These are phyloP conservation scores for Rhimphoctona megacephalus DNA, from an alignment of 2,888 invertebrate species.

Conservation along the genomic window DNA sequence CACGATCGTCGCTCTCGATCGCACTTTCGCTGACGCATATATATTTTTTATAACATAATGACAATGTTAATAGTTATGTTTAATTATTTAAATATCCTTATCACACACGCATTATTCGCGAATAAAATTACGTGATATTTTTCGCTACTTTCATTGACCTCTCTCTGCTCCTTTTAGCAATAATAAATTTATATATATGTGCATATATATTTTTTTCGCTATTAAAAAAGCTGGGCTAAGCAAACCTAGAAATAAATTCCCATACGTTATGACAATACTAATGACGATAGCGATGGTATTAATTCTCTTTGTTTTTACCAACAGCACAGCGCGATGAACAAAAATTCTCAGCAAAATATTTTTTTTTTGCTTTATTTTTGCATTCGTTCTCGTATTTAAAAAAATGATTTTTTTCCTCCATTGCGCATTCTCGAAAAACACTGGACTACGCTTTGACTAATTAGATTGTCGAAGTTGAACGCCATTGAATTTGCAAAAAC, in stretches of 20 bases:
- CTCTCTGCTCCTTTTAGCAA: conserved; percentile 27
- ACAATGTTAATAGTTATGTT: conserved; percentile 43
- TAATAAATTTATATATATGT: conserved; percentile 47
- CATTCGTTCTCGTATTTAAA: not conserved
- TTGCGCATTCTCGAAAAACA: not conserved
- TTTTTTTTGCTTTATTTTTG: not conserved
- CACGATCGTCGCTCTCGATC: conserved; percentile 57
- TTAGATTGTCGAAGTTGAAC: conserved; percentile 66
- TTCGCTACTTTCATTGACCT: conserved; percentile 46
- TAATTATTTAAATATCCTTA: conserved; percentile 27
- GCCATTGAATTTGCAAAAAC: conserved; percentile 30
- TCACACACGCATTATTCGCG: conserved; percentile 42
- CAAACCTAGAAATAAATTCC: conserved; percentile 46
- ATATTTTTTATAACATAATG: conserved; percentile 29
- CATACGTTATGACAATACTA: conserved; percentile 11
- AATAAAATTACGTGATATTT: conserved; percentile 42
- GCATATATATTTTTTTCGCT: conserved; percentile 34
- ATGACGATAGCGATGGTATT: conserved; percentile 7
- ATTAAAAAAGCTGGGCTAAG: conserved; percentile 47
- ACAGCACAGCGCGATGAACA: conserved; percentile 27
- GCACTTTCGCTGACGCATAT: conserved; percentile 39
- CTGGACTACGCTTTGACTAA: conserved; percentile 17
- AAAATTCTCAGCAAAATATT: conserved; percentile 3
- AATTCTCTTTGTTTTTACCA: conserved; percentile 3
- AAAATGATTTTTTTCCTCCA: not conserved